Evolutionary conservation across 1,140 invertebrate species (phyloP).

Genomic region (Procambarus virginalis): DNA sequence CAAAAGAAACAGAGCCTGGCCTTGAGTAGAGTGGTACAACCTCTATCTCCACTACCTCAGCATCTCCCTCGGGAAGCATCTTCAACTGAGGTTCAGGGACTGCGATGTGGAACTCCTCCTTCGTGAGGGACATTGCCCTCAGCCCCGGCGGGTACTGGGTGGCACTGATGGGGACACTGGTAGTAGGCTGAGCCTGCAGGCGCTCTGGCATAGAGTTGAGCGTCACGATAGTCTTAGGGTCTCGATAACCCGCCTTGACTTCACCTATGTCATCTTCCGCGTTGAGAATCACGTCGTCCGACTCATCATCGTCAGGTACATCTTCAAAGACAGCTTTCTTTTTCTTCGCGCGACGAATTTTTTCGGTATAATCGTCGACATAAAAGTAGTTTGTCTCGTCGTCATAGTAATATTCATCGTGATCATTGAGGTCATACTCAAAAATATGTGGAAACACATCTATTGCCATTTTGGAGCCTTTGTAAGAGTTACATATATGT

Average conservation of each 20-base stretch:
- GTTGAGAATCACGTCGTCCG: conserved; percentile 50
- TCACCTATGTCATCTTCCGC: conserved; percentile 29
- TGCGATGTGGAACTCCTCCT: conserved; percentile 51
- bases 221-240: conserved; percentile 18
- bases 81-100: conserved; percentile 30
- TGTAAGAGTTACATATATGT: not conserved
- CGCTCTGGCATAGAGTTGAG: not conserved
- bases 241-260: conserved; percentile 31
- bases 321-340: conserved; percentile 28
- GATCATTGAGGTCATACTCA: conserved; percentile 60
- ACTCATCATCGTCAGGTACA: conserved; percentile 49
- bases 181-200: not conserved
- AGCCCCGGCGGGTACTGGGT: conserved; percentile 54
- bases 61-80: conserved; percentile 6
- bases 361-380: conserved; percentile 25
- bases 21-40: conserved; percentile 37
- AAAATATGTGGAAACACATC: conserved; percentile 69
- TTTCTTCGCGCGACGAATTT: conserved; percentile 1
- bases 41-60: conserved; percentile 50
- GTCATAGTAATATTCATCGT: conserved; percentile 69
- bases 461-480: conserved; percentile 35
- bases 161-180: conserved; percentile 17
- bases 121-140: conserved; percentile 41
- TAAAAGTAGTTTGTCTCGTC: conserved; percentile 57
- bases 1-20: conserved; percentile 1